Base-by-base conservation (phyloP, 2,888 invertebrate genomes). In the Lamproptera curius region DNA sequence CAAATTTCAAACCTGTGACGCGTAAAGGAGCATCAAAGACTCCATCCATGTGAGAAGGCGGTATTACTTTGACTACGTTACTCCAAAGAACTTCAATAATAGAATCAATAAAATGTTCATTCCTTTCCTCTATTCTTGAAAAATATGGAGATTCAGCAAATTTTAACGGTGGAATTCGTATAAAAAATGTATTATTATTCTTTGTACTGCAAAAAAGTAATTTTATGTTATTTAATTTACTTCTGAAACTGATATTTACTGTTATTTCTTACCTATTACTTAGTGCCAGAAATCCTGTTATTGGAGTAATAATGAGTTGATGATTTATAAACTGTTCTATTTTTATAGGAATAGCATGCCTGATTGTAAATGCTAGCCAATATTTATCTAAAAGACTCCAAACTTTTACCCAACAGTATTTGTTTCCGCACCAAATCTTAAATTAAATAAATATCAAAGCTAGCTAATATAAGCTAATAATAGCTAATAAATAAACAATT, bases 291-390 rank as follows among this genome's bases (percentile, higher is more conserved):
- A 67, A 20, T 28, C 81, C 82, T 17, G 56, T 11, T 16, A 52
- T 48, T 17, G 74, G 67, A 2, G 54, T 61, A 1, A 82, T 59
- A 1, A 69, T 69, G 1, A 67, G 70, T 2, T 65, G 54, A 42
- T 65, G 63, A 4, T 52, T 46, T 10, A 58, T 57, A 20, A 83
- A 54, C 0, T 81, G 74, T 8, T 35, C 43, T 0, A 82, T 84
- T 52, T 75, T 67, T 2, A 82, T 75, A 2, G 83, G 74, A 46
- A 84, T 73, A 1, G 61, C 57, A 44, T 86, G 84, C 1, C 67
- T 57, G 14, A 87, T 80, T 2, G 81, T 71, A 51, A 86, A 87
- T 0, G 78, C 61, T 5, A 85, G 41, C 78, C 83, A 86, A 36
- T 79, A 67, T 16, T 73, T 65, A 51, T 84, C 67, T 28, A 85